phyloP scores from a whole-genome alignment of 2,888 invertebrate genomes.

The Plemyria rubiginata region DNA sequence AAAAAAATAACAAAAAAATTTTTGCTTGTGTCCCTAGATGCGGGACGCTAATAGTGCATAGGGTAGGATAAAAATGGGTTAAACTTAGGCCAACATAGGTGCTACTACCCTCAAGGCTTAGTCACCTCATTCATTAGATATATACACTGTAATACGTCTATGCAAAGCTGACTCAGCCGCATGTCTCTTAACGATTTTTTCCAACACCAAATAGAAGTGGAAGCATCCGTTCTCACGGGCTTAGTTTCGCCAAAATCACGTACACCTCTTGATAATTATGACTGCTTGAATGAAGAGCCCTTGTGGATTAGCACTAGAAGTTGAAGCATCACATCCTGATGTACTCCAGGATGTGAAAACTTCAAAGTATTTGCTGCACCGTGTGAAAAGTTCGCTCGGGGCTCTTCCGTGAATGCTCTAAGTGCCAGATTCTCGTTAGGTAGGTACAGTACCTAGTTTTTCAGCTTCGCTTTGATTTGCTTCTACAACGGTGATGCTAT shows the following conservation, averaged over 20 bases:
- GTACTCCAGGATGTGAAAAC: neutral
- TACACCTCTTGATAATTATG: constrained; percentile 9
- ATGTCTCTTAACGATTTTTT: no score
- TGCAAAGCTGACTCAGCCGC: no score
- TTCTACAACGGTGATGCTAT: no score
- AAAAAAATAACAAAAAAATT: no score
- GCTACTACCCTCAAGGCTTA: no score
- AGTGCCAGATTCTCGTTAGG: neutral
- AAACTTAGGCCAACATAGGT: no score
- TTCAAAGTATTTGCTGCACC: constrained; percentile 26
- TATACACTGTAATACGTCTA: no score
- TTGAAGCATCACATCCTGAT: constrained; percentile 30
- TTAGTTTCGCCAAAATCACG: constrained; percentile 21
- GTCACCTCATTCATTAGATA: no score
- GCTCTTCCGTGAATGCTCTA: constrained; percentile 1
- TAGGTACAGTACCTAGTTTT: neutral
- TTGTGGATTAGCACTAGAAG: constrained; percentile 46
- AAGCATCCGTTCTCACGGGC: constrained; percentile 20
- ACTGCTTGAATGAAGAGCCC: constrained; percentile 29
- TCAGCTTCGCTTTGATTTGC: neutral
- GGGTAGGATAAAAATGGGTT: no score
- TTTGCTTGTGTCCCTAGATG: no score
- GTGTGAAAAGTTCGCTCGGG: constrained; percentile 57
- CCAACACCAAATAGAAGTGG: neutral
- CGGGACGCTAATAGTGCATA: no score